These are phyloP conservation scores for Alentia gelatinosa DNA, from an alignment of 2,888 invertebrate species.

Conservation along the genomic window DNA sequence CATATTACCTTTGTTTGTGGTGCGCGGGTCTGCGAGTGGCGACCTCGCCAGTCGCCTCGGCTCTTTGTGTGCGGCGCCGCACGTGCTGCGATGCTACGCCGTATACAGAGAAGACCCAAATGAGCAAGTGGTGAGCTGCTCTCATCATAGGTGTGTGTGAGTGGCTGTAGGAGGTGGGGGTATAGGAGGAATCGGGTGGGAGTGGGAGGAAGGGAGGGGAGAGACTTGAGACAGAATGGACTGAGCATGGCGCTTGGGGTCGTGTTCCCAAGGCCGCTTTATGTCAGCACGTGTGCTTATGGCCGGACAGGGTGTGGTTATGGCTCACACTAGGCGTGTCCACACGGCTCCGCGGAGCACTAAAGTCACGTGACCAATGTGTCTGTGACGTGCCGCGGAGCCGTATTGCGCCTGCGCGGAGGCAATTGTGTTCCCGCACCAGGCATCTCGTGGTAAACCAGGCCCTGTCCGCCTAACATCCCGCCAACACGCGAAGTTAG, in stretches of 20 bases:
- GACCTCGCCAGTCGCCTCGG: background rate
- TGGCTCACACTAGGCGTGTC: background rate
- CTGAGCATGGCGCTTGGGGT: background rate
- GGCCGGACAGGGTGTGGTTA: background rate
- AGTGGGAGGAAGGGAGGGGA: background rate
- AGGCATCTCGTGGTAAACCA: background rate
- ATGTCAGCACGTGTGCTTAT: too few species aligned
- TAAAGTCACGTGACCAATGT: background rate
- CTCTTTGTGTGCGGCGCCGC: background rate
- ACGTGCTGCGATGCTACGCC: background rate
- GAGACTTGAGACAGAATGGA: background rate
- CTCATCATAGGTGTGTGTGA: background rate
- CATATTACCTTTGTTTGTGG: conserved; percentile 40
- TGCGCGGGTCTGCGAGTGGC: background rate
- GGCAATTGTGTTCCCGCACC: background rate
- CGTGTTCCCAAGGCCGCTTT: too few species aligned
- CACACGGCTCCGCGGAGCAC: background rate
- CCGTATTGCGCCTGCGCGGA: background rate
- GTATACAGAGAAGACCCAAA: background rate
- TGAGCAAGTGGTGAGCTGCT: conserved; percentile 27
- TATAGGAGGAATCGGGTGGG: background rate
- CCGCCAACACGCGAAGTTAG: background rate
- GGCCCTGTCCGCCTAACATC: background rate
- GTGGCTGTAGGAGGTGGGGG: background rate
- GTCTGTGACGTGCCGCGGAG: background rate